Base-by-base conservation (phyloP, 2,888 invertebrate genomes). In the Orchesellides sinensis region DNA sequence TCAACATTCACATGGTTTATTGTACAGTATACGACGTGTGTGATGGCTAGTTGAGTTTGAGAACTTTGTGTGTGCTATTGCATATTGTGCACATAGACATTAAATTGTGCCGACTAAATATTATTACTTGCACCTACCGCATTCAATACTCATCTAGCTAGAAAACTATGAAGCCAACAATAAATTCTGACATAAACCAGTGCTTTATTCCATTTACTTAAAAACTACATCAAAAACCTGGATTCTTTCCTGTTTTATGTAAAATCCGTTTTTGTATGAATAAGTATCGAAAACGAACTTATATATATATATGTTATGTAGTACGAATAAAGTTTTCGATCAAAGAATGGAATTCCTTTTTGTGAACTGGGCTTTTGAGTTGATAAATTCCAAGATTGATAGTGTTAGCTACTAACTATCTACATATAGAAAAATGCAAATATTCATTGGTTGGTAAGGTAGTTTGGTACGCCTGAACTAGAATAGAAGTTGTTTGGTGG, bases 281-380 rank as follows among this genome's bases (percentile, higher is more conserved):
- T n/a, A n/a, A n/a, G n/a, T n/a, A n/a, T n/a, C n/a, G n/a, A n/a
- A n/a, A n/a, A n/a, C n/a, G n/a, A n/a, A n/a, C n/a, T n/a, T n/a
- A n/a, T 5, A 35, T 63, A 63, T 8, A 40, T 35, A 59, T n/a
- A 29, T 35, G 12, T 8, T 35, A 35, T 35, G 6, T 12, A 12
- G 45, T 29, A 70, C 19, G 40, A 4, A 52, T 23, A 54, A 29
- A 14, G 17, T 56, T 5, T 21, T 63, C 52, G 56, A 56, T 56
- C 56, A 69, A 27, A 66, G 68, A 81, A 74, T 74, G 81, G 81
- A 81, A 81, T 81, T 81, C 74, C 65, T 80, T 68, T n/a, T 73
- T 45, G 74, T 61, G 47, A 74, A 68, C 61, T 74, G 59, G 68
- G 63, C 63, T 45, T 49, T 56, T 66, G n/a, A 52, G 78, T 72